Evolutionary conservation across 2,888 invertebrate genomes (phyloP), one percentile per base, ranked within the genome.

Genomic region (Endomychus coccineus): DNA sequence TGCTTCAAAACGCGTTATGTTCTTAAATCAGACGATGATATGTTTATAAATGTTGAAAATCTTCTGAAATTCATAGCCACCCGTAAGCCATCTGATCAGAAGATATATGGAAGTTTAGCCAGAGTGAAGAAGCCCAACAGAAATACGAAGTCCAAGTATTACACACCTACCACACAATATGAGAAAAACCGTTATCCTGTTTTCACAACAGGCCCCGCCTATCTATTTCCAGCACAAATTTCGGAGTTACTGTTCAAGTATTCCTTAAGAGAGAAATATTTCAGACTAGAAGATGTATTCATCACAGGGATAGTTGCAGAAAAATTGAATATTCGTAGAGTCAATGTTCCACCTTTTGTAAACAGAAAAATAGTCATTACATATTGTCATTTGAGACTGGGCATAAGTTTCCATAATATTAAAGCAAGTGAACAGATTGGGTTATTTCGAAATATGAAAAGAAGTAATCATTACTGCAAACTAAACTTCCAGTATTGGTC

Each of bases 261-360:
- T 22, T 77, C 85, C 9, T 66, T 79, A 36, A 66, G 73, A 32
- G 72, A 68, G 47, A 75, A 74, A 32, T 83, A 82, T 62, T 68
- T 89, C 45, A 81, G 83, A 44, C 71, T 88, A 33, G 90, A 90
- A 64, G 89, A 90, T 69, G 85, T 89, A 40, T 86, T 80, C 62
- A 74, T 83, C 42, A 89, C 88, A 33, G 90, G 89, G 32, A 79
- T 90, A 50, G 78, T 86, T 34, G 86, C 85, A 5, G 72, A 77
- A 51, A 70, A 71, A 32, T 61, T 81, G 23, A 70, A 72, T 36
- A 69, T 84, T n/a, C n/a, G n/a, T n/a, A n/a, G n/a, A n/a, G n/a
- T n/a, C n/a, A n/a, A n/a, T n/a, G n/a, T n/a, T n/a, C n/a, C n/a
- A n/a, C n/a, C n/a, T n/a, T n/a, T n/a, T n/a, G n/a, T n/a, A n/a